Evolutionary conservation across 2,888 invertebrate species (phyloP), one percentile per base, ranked within the genome.

Genomic region (Tiliacea aurago): DNA sequence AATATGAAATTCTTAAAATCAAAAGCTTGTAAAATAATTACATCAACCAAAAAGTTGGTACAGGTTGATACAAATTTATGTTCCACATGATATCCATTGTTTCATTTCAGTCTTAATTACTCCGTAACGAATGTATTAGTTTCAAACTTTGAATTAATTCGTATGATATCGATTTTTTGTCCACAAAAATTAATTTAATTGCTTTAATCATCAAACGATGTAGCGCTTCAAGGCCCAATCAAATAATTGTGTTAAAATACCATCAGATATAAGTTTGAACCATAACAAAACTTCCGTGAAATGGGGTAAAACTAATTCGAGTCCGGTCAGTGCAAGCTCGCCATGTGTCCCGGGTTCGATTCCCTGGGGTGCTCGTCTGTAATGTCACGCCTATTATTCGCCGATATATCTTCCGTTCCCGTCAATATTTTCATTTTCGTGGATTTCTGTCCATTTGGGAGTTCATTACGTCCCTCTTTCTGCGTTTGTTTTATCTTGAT

Each of bases 321-420:
- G 84, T 85, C 82, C 89, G 91, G 92, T 87, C 89, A 91, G 89
- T 87, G 76, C 78, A 73, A 84, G 85, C 88, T 89, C 87, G 92
- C 94, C 96, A 96, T 96, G 95, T 96, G 96, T 87, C 89, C 88
- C 87, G 79, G 89, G 93, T 95, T 95, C 89, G 90, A 93, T 90
- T 95, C 95, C 96, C 95, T 93, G 95, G 95, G 93, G 92, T 91
- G 90, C 78, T 84, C 87, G 89, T 88, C 89, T 90, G 91, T 93
- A 95, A 95, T 96, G 96, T 95, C 93, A 96, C 95, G 96, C 94
- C 93, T 96, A 94, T 96, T 96, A 95, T 94, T 93, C 90, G 87
- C 90, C 95, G 91, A 96, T 96, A 95, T 94, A 95, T 96, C 95
- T 95, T 94, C 90, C 76, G 90, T 87, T 89, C 90, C 91, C 93